Base-by-base conservation (phyloP, 2,888 invertebrate species). In the Conus canariensis region DNA sequence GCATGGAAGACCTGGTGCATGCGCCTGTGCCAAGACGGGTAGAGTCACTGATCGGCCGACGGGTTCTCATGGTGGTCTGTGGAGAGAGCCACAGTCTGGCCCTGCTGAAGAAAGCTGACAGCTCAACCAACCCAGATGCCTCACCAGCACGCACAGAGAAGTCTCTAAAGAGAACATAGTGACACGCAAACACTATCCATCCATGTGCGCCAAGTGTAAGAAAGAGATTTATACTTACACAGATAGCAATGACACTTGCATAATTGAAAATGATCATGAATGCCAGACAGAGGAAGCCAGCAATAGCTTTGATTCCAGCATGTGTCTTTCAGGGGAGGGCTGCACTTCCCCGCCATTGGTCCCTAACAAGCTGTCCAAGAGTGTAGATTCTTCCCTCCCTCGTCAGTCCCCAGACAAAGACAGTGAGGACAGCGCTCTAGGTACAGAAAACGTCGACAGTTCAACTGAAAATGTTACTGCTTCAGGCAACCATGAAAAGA, bases 21-120 rank as follows among this genome's bases (percentile, higher is more conserved):
- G 90, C 91, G 16, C 82, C 90, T 16, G 67, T 89, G 10, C 96
- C 96, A 10, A 86, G 90, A 0, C 91, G 92, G 22, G 70, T 96
- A 4, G 92, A 94, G 56, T 92, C 91, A 25, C 93, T 96, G 19
- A 88, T 87, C 0, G 95, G 94, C 7, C 93, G 93, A 45, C 93
- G 93, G 87, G 95, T 95, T n/a, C 70, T 96, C 25, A 92, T 93
- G 25, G 93, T 96, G 22, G 92, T 92, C 74, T 95, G 95, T 91
- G 96, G 96, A 10, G 93, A 94, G 8, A 90, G 91, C 56, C 95
- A 96, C 92, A 95, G 94, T 70, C 77, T 96, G 89, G 95, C 95
- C 8, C 88, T 96, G 30, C 93, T 96, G 12, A 93, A 94, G 90
- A 94, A 94, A 87, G 88, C 89, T 60, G 92, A 91, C 67, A 86